Conservation (phyloP, 2,888 invertebrate genomes). For the Taenaris catops region DNA sequence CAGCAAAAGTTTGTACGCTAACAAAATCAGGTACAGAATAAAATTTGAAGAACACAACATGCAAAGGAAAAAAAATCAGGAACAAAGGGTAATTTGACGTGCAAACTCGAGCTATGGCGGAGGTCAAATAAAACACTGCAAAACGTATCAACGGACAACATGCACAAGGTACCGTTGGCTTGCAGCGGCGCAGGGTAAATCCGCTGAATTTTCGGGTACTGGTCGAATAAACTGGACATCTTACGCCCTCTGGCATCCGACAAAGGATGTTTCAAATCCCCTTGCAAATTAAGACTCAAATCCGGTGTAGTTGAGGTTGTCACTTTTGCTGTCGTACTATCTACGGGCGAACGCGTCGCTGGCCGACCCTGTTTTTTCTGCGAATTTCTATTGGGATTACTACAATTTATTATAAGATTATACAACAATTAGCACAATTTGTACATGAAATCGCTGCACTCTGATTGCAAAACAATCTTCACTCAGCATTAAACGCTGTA, state of each 20-base stretch:
- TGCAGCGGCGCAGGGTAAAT: slow-evolving; percentile 85
- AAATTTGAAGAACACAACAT: slow-evolving; percentile 55
- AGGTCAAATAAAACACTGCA: slow-evolving; percentile 46
- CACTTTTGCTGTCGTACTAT: slow-evolving; percentile 70
- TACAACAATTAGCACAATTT: too few species aligned
- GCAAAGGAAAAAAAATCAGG: slow-evolving; percentile 55
- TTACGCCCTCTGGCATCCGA: slow-evolving; percentile 72
- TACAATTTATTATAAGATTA: too few species aligned
- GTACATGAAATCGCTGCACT: too few species aligned
- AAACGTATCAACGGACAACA: slow-evolving; percentile 51
- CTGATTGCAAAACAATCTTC: too few species aligned
- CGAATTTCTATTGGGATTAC: slow-evolving; percentile 70
- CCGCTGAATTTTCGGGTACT: slow-evolving; percentile 87
- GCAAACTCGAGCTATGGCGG: slow-evolving; percentile 52
- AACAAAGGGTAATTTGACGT: slow-evolving; percentile 61
- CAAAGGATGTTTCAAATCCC: slow-evolving; percentile 57
- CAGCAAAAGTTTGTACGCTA: slow-evolving; percentile 33
- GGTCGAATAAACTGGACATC: slow-evolving; percentile 85
- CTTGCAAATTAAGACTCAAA: slow-evolving; percentile 61
- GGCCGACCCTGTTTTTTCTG: slow-evolving; percentile 78
- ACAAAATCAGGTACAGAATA: slow-evolving; percentile 41
- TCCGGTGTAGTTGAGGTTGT: slow-evolving; percentile 49
- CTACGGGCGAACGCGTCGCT: slow-evolving; percentile 71
- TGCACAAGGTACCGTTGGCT: slow-evolving; percentile 65
- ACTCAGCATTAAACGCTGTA: too few species aligned